Conservation (phyloP, 2,888 invertebrate genomes). For the Drosophila maculinotata region DNA sequence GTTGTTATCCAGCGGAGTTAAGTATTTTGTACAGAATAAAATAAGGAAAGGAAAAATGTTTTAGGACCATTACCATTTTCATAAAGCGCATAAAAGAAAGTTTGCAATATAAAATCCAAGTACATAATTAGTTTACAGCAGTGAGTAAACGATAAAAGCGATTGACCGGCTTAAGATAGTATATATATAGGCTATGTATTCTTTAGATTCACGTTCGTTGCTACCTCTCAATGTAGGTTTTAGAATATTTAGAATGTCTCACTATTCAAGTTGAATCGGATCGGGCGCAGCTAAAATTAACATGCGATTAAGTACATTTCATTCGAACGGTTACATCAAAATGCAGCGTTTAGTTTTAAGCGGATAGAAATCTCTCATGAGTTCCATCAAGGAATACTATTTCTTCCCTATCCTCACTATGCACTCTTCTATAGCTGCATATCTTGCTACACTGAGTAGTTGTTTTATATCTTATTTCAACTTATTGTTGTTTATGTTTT, state of each 20-base stretch:
- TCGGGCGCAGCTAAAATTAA: slow-evolving; percentile 34
- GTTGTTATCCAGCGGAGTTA: slow-evolving; percentile 49
- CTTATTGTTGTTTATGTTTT: slow-evolving; percentile 12
- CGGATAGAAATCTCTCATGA: slow-evolving; percentile 26
- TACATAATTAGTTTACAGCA: slow-evolving; percentile 19
- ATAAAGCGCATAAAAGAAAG: slow-evolving; percentile 27
- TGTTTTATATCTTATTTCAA: slow-evolving; percentile 13
- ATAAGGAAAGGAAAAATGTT: slow-evolving; percentile 7
- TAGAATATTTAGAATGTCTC: slow-evolving; percentile 47
- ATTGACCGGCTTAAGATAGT: slow-evolving; percentile 33
- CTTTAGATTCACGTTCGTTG: slow-evolving; percentile 32
- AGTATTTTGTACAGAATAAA: slow-evolving; percentile 46
- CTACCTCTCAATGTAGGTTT: slow-evolving; percentile 20
- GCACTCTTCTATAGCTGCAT: slow-evolving; percentile 14
- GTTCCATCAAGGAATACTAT: too few species aligned
- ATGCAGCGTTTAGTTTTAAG: slow-evolving; percentile 48
- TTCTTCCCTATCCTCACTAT: not conserved
- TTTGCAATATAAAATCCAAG: slow-evolving; percentile 43
- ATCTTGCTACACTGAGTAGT: slow-evolving; percentile 7
- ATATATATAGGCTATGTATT: slow-evolving; percentile 19
- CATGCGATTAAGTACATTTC: slow-evolving; percentile 55
- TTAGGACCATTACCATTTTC: slow-evolving; percentile 30
- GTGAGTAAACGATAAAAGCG: slow-evolving; percentile 21
- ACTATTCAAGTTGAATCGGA: slow-evolving; percentile 7
- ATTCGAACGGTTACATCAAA: slow-evolving; percentile 26